Percentiles rank a stretch among this genome's conserved stretches.
Conservation (phyloP, 2,113 vertebrate genomes). For the Proterorhinus semilunaris region DNA sequence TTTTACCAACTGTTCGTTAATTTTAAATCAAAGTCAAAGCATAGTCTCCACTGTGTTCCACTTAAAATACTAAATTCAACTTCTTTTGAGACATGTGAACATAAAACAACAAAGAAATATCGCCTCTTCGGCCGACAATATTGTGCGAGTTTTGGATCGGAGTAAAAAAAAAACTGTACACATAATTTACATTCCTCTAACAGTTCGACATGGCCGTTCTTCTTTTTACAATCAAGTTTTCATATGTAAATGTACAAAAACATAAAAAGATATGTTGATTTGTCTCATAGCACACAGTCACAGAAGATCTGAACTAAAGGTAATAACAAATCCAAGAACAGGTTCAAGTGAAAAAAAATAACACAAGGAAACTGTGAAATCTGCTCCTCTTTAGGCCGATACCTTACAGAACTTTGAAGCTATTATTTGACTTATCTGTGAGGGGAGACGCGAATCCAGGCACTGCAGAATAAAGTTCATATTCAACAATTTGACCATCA, state of each 20-base stretch:
- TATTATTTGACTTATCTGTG: background rate
- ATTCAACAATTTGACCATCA: background rate
- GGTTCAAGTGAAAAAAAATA: constrained; percentile 7
- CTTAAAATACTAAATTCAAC: constrained; percentile 48
- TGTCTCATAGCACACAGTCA: constrained; percentile 33
- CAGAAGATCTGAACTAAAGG: background rate
- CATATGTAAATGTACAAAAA: constrained; percentile 59
- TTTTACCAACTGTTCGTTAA: constrained; percentile 49
- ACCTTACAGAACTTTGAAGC: background rate
- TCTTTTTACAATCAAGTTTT: constrained; percentile 52
- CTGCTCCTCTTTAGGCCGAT: background rate
- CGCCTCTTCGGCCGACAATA: constrained; percentile 39
- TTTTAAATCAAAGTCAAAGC: constrained; percentile 55
- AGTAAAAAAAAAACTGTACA: constrained; percentile 63
- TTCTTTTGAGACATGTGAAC: constrained; percentile 60
- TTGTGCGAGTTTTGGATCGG: constrained; percentile 53
- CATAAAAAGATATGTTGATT: constrained; percentile 20
- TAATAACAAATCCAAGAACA: constrained; percentile 26
- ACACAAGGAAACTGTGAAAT: background rate
- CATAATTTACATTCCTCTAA: constrained; percentile 71
- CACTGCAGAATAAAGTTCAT: constrained; percentile 18
- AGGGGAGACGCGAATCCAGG: constrained; percentile 15
- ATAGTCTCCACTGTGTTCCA: constrained; percentile 44
- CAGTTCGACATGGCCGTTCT: constrained; percentile 67
- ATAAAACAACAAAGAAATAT: constrained; percentile 51